A percentile compares a stretch with the other conserved stretches of the same genome.
These are phyloP conservation scores for Habroteleia sp. DNA, from an alignment of 2,888 invertebrate species.

Conservation along the genomic window DNA sequence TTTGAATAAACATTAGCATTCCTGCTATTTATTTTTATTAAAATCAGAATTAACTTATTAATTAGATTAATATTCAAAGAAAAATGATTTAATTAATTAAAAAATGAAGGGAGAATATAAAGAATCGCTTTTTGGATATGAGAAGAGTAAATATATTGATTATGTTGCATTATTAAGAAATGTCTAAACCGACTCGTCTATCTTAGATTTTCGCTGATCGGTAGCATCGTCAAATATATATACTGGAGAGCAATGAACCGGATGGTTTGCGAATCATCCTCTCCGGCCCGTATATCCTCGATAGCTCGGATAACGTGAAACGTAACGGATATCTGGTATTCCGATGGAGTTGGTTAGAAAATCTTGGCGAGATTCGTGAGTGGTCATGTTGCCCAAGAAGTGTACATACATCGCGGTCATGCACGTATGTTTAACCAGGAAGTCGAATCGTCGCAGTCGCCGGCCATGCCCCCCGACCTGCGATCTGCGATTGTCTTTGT, in stretches of 20 bases:
- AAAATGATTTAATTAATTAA: too few species aligned
- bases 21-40: too few species aligned
- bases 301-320: slow-evolving; percentile 67
- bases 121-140: too few species aligned
- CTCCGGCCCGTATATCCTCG: slow-evolving; percentile 48
- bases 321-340: slow-evolving; percentile 68
- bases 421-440: slow-evolving; percentile 65
- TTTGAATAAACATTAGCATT: too few species aligned
- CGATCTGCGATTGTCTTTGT: slow-evolving; percentile 64
- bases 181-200: not conserved
- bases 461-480: slow-evolving; percentile 57
- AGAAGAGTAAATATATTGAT: too few species aligned
- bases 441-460: slow-evolving; percentile 61
- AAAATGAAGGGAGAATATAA: too few species aligned
- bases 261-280: slow-evolving; percentile 56
- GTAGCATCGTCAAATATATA: slow-evolving; percentile 47
- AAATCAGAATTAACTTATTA: too few species aligned
- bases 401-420: slow-evolving; percentile 63
- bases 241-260: slow-evolving; percentile 65
- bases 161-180: too few species aligned
- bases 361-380: slow-evolving; percentile 63
- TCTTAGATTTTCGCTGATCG: slow-evolving; percentile 17
- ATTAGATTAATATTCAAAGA: too few species aligned
- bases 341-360: slow-evolving; percentile 62
- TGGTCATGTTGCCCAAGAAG: slow-evolving; percentile 54